phyloP scores from a whole-genome alignment of 2,797 vertebrate species.

The Rhinogobio ventralis region DNA sequence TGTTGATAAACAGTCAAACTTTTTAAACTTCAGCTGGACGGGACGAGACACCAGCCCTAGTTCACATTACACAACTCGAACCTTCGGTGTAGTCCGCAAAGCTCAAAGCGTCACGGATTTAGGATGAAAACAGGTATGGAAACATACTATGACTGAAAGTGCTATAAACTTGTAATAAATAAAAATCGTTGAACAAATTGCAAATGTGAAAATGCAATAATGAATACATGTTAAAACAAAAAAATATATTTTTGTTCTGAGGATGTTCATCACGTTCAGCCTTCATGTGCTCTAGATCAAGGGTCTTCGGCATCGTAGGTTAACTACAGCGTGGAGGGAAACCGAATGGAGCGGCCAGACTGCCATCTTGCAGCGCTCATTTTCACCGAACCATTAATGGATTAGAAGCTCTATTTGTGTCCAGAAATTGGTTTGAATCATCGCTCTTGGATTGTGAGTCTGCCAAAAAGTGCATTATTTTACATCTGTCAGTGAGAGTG shows the following conservation, averaged over 20 bases:
- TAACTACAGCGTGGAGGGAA: constrained; percentile 11
- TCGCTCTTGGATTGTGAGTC: constrained; percentile 50
- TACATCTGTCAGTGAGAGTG: constrained; percentile 48
- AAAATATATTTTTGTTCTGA: background rate
- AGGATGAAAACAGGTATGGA: constrained; percentile 4
- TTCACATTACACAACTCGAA: constrained; percentile 15
- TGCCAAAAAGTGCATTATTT: constrained; percentile 54
- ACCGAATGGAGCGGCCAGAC: background rate
- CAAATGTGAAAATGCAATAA: constrained; percentile 9
- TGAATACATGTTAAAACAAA: background rate
- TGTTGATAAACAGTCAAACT: constrained; percentile 49
- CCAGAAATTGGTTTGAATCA: constrained; percentile 56
- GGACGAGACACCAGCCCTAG: constrained; percentile 31
- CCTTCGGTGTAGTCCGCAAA: background rate
- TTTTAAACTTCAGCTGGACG: constrained; percentile 49
- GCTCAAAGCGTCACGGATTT: background rate
- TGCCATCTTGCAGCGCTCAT: constrained; percentile 5
- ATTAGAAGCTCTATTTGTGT: constrained; percentile 59
- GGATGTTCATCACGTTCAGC: background rate
- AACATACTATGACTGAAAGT: background rate
- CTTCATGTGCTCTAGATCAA: background rate
- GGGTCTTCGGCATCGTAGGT: constrained; percentile 24
- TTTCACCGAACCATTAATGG: constrained; percentile 58
- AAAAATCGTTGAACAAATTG: background rate
- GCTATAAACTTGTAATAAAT: background rate